Conservation (phyloP, 1,140 invertebrate species). For the Apis mellifera region DNA sequence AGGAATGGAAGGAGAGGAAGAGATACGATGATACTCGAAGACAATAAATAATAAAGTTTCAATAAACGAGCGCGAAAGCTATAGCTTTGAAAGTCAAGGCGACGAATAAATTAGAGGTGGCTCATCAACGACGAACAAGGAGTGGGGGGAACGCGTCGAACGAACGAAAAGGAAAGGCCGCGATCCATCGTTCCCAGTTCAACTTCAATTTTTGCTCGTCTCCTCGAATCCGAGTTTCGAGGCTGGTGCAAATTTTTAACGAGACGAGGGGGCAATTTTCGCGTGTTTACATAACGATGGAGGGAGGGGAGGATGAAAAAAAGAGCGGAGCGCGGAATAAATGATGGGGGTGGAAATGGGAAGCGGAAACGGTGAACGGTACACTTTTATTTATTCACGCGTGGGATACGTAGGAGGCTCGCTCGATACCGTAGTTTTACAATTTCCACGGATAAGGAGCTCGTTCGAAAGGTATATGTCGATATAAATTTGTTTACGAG, state of each 20-base stretch:
- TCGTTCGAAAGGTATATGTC: not conserved
- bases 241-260: too few species aligned
- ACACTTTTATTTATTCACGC: not conserved
- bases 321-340: constrained; percentile 9
- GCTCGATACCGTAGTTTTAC: not conserved
- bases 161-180: constrained; percentile 20
- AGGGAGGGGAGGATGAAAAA: not conserved
- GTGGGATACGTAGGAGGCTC: not conserved
- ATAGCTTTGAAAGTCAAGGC: not conserved
- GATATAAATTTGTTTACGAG: not conserved
- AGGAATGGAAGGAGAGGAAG: too few species aligned
- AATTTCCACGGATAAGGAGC: too few species aligned
- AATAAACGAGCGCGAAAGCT: too few species aligned
- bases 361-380: not conserved
- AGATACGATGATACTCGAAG: too few species aligned
- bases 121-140: constrained; percentile 44
- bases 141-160: constrained; percentile 49
- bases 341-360: constrained; percentile 27
- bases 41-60: too few species aligned
- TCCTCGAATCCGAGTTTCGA: too few species aligned
- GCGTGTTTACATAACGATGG: too few species aligned
- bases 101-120: constrained; percentile 58
- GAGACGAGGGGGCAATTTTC: too few species aligned
- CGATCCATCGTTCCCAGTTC: not conserved
- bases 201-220: not conserved